Conservation (phyloP, 2,888 invertebrate species). For the Perdita meconis region DNA sequence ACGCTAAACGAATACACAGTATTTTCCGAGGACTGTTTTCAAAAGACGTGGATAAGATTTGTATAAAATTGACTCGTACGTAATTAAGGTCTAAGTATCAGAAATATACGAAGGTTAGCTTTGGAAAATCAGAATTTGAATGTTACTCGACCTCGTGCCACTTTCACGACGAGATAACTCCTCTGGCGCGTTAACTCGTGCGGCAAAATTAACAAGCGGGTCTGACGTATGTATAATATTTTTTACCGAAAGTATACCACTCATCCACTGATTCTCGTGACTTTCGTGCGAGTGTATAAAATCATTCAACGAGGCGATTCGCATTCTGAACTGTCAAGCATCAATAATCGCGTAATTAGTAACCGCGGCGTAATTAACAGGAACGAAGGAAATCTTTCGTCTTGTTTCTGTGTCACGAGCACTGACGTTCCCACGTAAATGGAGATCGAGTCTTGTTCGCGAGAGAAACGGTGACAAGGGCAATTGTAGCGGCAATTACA, state of each 20-base stretch:
- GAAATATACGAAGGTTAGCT: neutral
- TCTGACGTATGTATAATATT: neutral
- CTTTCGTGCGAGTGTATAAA: constrained; percentile 3
- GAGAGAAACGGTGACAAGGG: neutral
- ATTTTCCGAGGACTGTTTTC: no score
- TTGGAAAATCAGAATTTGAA: constrained; percentile 6
- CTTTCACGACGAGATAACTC: neutral
- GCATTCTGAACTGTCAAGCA: constrained; percentile 19
- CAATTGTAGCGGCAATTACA: no score
- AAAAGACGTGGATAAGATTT: no score
- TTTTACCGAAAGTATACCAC: neutral
- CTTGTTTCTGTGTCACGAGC: constrained; percentile 42
- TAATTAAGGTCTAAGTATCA: no score
- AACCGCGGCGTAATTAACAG: constrained; percentile 43
- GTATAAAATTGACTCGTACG: no score
- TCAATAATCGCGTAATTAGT: constrained; percentile 49
- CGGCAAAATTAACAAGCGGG: constrained; percentile 2
- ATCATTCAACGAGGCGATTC: constrained; percentile 38
- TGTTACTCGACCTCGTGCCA: constrained; percentile 19
- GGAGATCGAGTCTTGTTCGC: constrained; percentile 4
- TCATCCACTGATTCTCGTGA: neutral
- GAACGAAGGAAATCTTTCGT: constrained; percentile 16
- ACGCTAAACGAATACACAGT: no score
- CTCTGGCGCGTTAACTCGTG: constrained; percentile 1
- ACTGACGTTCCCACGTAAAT: neutral